phyloP scores from a whole-genome alignment of 2,113 vertebrate genomes.

The Myocastor coypus region DNA sequence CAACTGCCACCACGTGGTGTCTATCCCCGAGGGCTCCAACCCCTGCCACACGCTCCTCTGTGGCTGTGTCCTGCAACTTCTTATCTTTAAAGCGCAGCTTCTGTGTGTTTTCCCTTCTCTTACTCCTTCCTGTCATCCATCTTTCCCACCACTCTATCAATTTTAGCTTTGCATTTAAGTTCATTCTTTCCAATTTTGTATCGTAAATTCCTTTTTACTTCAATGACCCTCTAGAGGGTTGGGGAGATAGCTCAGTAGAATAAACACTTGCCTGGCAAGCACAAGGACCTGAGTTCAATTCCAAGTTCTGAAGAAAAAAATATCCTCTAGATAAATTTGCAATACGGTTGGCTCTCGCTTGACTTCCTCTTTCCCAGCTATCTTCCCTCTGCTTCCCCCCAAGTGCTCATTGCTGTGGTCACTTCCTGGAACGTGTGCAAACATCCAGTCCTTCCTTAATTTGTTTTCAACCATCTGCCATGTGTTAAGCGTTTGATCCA shows the following conservation, averaged over 20 bases:
- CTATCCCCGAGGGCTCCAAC: background rate
- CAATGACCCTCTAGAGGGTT: background rate
- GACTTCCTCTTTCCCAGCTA: background rate
- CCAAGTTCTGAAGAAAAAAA: too few species aligned
- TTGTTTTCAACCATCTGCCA: background rate
- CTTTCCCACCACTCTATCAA: background rate
- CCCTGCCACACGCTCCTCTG: accelerated
- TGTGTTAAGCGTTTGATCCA: background rate
- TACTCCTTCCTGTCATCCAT: background rate
- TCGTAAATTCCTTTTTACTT: background rate
- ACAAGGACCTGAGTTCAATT: too few species aligned
- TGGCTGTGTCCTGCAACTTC: background rate
- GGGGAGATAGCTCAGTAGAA: too few species aligned
- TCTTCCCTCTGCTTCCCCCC: background rate
- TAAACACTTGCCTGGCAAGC: too few species aligned
- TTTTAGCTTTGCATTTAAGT: background rate
- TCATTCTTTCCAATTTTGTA: background rate
- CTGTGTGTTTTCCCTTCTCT: too few species aligned
- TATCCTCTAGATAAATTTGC: background rate
- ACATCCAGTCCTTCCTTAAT: background rate
- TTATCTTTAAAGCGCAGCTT: background rate
- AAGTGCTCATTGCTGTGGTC: background rate
- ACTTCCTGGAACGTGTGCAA: background rate
- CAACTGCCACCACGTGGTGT: background rate
- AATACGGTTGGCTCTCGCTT: background rate